Percentiles rank a stretch among this genome's conserved stretches.
Conservation (phyloP, 2,113 vertebrate species). For the Camarhynchus parvulus region DNA sequence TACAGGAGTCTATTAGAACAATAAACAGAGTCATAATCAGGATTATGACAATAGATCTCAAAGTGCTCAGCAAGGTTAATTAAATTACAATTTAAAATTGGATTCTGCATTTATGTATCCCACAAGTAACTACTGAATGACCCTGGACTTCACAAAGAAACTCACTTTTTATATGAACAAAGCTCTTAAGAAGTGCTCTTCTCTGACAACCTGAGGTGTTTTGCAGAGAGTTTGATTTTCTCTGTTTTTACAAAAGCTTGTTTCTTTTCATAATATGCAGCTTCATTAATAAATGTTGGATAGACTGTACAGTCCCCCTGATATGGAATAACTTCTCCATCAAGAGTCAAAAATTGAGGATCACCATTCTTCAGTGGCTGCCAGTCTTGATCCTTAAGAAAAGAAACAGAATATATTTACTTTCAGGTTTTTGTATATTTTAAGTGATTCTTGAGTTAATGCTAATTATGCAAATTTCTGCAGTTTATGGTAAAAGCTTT, state of each 20-base stretch:
- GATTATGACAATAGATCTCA: background rate
- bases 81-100: background rate
- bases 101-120: background rate
- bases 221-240: conserved; percentile 80
- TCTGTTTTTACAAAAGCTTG: conserved; percentile 91
- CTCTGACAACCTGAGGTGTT: conserved; percentile 65
- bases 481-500: background rate
- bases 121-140: background rate
- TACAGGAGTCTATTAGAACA: background rate
- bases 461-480: background rate
- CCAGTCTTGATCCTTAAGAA: conserved; percentile 93
- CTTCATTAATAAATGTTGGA: conserved; percentile 95
- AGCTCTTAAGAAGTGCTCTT: background rate
- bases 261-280: conserved; percentile 96
- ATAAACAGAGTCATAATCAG: background rate
- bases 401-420: conserved; percentile 32
- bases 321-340: conserved; percentile 84
- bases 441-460: background rate
- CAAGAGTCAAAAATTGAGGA: conserved; percentile 91
- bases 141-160: background rate
- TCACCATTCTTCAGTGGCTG: conserved; percentile 89
- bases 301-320: conserved; percentile 83
- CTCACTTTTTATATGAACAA: background rate
- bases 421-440: background rate
- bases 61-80: conserved; percentile 41